Base-by-base conservation (phyloP, 1,140 invertebrate genomes). In the Helicoverpa armigera region DNA sequence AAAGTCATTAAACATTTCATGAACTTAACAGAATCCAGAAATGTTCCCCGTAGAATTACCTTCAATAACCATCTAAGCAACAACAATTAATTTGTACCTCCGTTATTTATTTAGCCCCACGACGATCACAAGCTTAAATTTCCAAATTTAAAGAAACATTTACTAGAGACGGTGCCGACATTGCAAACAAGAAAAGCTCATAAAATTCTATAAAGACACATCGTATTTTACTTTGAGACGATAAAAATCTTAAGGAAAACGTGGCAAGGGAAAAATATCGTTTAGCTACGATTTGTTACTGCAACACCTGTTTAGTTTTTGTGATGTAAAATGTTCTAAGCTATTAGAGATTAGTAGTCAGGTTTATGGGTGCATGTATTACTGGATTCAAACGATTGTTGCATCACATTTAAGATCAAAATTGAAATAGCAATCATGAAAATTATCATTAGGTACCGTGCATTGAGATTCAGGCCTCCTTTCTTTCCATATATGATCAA, bases 171-270 rank as follows among this genome's bases (percentile, higher is more conserved):
- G 18, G 2, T 14, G 14, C 11, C 63, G 63, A 50, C 43, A 10
- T 5, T 10, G 63, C 43, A 48, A 67, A 67, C 43, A 67, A 67
- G 16, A 16, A 50, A 67, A 67, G 35, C 35, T 48, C 63, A 48
- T 67, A 67, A 65, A 65, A 31, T 18, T 56, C 54, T 43, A 35
- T 29, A 43, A 35, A 65, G 61, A 65, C 61, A 65, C 61, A 65
- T 61, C 23, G 31, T 65, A 65, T 43, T 65, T 65, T 31, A 65
- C 31, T 12, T 14, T 10, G 31, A 35, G 35, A 65, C 61, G 61
- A 65, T 65, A 65, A 65, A 65, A 65, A 65, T 65, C 61, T 65
- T 58, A 31, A 65, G 14, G 63, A 18, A 67, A 67, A 60, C 23
- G 12, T 16, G 48, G 9, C 35, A 67, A 48, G 60, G 60, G 13